A percentile compares a stretch with the other conserved stretches of the same genome.
Conservation (phyloP, 2,888 invertebrate species). For the Abscondita cerata region DNA sequence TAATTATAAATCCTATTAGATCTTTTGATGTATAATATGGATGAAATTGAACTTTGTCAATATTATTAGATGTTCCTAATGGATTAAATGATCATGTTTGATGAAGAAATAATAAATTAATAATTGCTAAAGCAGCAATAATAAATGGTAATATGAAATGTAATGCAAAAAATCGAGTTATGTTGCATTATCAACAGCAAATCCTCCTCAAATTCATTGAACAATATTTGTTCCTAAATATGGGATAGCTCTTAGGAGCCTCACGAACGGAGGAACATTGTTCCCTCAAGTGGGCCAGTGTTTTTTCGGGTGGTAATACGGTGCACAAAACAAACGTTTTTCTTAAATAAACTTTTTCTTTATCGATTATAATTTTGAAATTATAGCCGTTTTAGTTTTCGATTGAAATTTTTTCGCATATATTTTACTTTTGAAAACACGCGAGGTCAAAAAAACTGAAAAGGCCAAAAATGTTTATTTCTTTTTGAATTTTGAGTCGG, state of each 20-base stretch:
- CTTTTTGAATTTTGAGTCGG: too few species aligned
- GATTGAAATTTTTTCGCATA: too few species aligned
- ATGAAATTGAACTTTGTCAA: conserved; percentile 74
- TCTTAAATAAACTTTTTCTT: too few species aligned
- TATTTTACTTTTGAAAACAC: too few species aligned
- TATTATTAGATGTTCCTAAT: conserved; percentile 68
- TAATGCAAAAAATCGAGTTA: conserved; percentile 79
- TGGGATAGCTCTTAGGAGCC: conserved; percentile 75
- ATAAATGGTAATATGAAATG: conserved; percentile 78
- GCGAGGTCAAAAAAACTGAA: too few species aligned
- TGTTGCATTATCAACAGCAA: conserved; percentile 76
- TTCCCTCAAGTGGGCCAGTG: too few species aligned
- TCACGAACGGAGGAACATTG: too few species aligned
- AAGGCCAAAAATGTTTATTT: too few species aligned
- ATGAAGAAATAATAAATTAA: conserved; percentile 72
- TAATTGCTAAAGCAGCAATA: conserved; percentile 65
- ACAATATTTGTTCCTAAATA: conserved; percentile 70
- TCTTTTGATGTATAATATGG: conserved; percentile 72
- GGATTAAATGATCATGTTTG: conserved; percentile 74
- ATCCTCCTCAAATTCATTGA: conserved; percentile 69
- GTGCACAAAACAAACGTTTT: too few species aligned
- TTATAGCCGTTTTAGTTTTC: too few species aligned
- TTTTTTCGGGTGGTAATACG: too few species aligned
- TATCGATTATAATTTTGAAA: too few species aligned
- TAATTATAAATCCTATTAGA: conserved; percentile 65